Evolutionary conservation across 2,113 vertebrate genomes (phyloP), one percentile per base, ranked within the genome.

Genomic region (Leucopsar rothschildi): DNA sequence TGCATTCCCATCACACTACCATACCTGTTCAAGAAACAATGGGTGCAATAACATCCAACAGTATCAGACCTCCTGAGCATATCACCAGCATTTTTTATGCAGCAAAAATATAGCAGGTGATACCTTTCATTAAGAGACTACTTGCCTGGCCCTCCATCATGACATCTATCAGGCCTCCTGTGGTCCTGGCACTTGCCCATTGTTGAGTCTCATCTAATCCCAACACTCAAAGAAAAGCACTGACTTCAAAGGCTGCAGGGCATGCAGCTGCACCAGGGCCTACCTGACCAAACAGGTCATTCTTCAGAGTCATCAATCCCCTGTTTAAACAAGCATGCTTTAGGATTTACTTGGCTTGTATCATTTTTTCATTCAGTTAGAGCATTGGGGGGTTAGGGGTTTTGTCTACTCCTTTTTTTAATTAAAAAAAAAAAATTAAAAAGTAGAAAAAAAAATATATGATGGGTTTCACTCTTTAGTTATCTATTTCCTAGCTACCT

Each of bases 391-490:
- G 11, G 5, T n/a, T 63, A 66, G 29, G 2, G 5, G 1, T 3
- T 78, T 77, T 91, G 12, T 25, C 44, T 64, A 27, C 28, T 57
- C 17, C 53, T 77, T 73, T 10, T 31, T 9, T 44, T 50, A 18
- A 44, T 49, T 59, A 2, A 60, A 61, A 47, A 56, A 47, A 56
- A 49, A 40, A 24, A 17, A 14, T 18, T 7, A 7, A 66, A 10
- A 15, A 33, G 2, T 9, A 8, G 42, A 12, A 16, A n/a, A 2
- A 6, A 6, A 27, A 12, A 1, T 33, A 20, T 4, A 33, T 22
- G 31, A 56, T n/a, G 31, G 6, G 33, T 81, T 86, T 85, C 22
- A 73, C 10, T 45, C 28, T 77, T 57, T 47, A 66, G 24, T 73
- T 65, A 71, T 22, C 14, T n/a, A 39, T 71, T 53, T 96, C 28